Evolutionary conservation across 1,140 invertebrate species (phyloP).

Genomic region (Atopsyche davidsoni): DNA sequence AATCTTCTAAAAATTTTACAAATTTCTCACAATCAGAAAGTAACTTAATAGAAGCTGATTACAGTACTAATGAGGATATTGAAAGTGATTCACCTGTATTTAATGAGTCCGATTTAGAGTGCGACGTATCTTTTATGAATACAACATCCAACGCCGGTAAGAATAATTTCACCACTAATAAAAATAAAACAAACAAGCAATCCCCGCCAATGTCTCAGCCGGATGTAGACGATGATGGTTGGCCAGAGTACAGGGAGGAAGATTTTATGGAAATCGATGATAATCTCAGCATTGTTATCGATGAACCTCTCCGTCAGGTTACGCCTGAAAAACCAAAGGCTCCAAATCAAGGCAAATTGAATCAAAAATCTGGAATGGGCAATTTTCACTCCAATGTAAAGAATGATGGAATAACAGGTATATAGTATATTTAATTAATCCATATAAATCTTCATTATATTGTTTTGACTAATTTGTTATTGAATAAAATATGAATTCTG

Average conservation of each 20-base stretch:
- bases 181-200: not conserved
- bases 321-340: not conserved
- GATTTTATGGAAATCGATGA: conserved; percentile 38
- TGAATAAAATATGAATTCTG: too few relatives aligned
- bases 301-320: not conserved
- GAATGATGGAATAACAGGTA: conserved; percentile 69
- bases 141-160: not conserved
- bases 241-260: conserved; percentile 40
- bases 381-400: conserved; percentile 62
- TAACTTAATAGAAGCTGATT: too few relatives aligned
- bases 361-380: too few relatives aligned
- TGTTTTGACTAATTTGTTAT: not conserved
- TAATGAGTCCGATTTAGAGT: conserved; percentile 14
- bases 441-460: not conserved
- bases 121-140: conserved; percentile 14
- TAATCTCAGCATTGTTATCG: conserved; percentile 10
- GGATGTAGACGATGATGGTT: conserved; percentile 39
- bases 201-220: conserved; percentile 9
- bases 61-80: too few relatives aligned
- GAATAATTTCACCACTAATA: conserved; percentile 14
- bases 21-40: too few relatives aligned
- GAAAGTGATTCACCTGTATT: conserved; percentile 10
- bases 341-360: conserved; percentile 1
- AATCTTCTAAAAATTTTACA: too few relatives aligned
- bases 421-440: too few relatives aligned